Evolutionary conservation across 2,113 vertebrate genomes (phyloP).

Genomic region (Semnopithecus entellus): DNA sequence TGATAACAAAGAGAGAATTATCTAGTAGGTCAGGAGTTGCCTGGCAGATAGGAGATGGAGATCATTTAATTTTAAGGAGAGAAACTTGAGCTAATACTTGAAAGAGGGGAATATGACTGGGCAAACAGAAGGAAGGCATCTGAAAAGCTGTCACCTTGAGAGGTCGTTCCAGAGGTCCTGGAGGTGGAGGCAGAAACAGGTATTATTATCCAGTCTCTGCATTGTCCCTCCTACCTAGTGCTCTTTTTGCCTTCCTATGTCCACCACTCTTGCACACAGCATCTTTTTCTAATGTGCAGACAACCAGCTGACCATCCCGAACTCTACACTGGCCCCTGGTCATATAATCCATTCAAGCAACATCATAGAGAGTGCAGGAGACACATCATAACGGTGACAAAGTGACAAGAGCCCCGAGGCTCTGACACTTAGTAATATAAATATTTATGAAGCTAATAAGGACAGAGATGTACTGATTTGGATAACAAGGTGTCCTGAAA

Average conservation of each 20-base stretch:
- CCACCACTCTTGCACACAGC: neutral
- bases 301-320: neutral
- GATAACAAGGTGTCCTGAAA: neutral
- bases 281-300: neutral
- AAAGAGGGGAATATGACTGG: neutral
- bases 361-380: neutral
- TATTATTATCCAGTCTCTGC: neutral
- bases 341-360: rapidly evolving
- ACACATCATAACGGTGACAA: neutral
- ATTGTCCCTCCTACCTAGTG: neutral
- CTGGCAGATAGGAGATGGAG: neutral
- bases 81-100: neutral
- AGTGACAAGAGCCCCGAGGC: neutral
- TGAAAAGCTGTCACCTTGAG: neutral
- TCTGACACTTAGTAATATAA: neutral
- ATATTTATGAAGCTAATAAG: neutral
- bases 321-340: neutral
- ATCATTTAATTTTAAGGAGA: neutral
- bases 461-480: neutral
- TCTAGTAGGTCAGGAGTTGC: neutral
- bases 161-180: neutral
- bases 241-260: neutral
- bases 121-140: neutral
- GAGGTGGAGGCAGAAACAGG: rapidly evolving
- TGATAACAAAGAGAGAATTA: neutral